phyloP scores from a whole-genome alignment of 2,797 vertebrate genomes.

The Arctocebus calabarensis region DNA sequence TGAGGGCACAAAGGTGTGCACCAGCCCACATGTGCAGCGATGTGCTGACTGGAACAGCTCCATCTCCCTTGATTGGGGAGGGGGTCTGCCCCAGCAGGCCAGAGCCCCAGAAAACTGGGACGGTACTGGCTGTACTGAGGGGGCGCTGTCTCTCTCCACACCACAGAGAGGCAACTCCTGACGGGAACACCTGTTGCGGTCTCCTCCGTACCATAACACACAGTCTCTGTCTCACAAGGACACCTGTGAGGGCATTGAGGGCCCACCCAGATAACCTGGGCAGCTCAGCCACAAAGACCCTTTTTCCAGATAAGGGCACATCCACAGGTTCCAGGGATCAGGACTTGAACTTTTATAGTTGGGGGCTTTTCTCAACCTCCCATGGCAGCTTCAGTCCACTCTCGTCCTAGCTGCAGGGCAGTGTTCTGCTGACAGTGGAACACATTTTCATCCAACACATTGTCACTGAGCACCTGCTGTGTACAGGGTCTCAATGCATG shows the following conservation, averaged over 20 bases:
- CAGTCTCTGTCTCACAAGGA: background rate
- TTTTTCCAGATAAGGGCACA: background rate
- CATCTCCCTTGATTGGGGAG: background rate
- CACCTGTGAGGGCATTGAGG: background rate
- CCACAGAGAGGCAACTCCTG: no score
- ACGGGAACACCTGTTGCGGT: no score
- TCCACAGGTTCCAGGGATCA: background rate
- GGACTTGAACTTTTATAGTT: background rate
- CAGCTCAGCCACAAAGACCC: background rate
- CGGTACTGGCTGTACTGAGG: no score
- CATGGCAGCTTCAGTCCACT: background rate
- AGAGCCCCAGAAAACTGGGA: background rate
- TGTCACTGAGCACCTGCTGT: background rate
- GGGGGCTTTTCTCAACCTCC: background rate
- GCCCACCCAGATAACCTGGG: background rate
- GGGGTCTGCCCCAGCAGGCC: background rate
- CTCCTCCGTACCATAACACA: no score
- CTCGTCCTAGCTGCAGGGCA: background rate
- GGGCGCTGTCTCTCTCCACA: background rate
- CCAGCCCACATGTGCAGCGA: no score
- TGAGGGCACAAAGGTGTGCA: background rate
- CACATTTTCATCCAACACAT: background rate
- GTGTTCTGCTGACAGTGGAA: background rate
- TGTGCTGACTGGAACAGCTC: background rate
- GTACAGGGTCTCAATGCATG: accelerated